Evolutionary conservation across 2,113 vertebrate species (phyloP), one percentile per base, ranked within the genome.

Genomic region (Hippoglossus stenolepis): DNA sequence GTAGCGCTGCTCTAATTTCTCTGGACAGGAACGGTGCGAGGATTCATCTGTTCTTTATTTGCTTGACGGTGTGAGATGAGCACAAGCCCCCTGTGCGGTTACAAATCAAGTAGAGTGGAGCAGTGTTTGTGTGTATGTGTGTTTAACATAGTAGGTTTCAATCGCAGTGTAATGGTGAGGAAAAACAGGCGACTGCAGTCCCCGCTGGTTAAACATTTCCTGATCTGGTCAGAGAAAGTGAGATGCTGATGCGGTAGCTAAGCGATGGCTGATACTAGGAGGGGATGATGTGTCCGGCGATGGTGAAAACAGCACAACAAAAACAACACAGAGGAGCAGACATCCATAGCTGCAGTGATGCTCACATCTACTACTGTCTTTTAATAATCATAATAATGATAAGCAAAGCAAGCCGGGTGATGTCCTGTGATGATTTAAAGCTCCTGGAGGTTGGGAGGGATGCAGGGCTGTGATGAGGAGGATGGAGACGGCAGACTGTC

Each of bases 401-500:
- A 21, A 24, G 4, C 1, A 15, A 40, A 18, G 77, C 45, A 63
- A 43, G 56, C 65, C 18, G 53, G 45, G 28, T n/a, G 66, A 68
- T 18, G 51, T 73, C 70, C 68, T 3, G 47, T 10, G 80, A 59
- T 54, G 79, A 45, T 60, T 66, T 1, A 5, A 51, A 43, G 60
- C 54, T 80, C 18, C 45, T 24, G 76, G 63, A 72, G 66, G 68
- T 13, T 31, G 47, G 70, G 23, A 47, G 60, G 65, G 70, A 69
- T 65, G 84, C 60, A 18, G 66, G 78, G 47, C 72, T 58, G 78
- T 17, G 82, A 67, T 83, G 89, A 43, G 5, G 83, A 87, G 15
- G 83, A 87, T 84, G 88, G 78, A 74, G 84, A 83, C 88, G 86
- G 73, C 75, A 89, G 75, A 88, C 18, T 83, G 84, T 75, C 72